Evolutionary conservation across 2,888 invertebrate species (phyloP).

Genomic region (Pomacea canaliculata): DNA sequence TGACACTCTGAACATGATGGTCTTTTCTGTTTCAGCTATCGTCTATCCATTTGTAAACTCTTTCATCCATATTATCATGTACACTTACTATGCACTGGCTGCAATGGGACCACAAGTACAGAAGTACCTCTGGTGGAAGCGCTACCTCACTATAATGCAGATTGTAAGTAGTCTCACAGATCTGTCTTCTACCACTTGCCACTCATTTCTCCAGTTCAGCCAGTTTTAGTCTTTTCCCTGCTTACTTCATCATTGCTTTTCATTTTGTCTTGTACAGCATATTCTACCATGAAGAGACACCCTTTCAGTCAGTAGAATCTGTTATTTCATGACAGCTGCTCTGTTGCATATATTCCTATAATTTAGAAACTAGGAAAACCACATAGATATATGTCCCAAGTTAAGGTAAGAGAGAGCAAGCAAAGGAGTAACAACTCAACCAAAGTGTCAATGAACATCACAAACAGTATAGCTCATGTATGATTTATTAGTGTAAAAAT

Average conservation of each 20-base stretch:
- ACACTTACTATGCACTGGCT: conserved; percentile 59
- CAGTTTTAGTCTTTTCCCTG: not conserved
- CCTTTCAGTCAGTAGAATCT: no score
- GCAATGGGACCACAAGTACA: conserved; percentile 59
- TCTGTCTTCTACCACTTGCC: not conserved
- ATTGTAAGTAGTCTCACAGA: conserved; percentile 43
- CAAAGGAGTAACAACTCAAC: no score
- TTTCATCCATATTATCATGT: conserved; percentile 62
- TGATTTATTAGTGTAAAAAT: no score
- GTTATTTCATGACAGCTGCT: no score
- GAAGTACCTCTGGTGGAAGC: conserved; percentile 63
- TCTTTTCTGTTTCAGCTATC: conserved; percentile 23
- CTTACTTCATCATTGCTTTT: not conserved
- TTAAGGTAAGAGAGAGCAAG: no score
- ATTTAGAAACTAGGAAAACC: no score
- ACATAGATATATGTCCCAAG: no score
- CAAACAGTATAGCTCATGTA: no score
- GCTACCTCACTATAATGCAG: conserved; percentile 60
- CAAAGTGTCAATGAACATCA: no score
- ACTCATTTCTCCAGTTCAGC: not conserved
- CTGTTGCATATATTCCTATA: no score
- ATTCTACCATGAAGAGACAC: no score
- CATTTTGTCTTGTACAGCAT: not conserved
- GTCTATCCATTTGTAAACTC: conserved; percentile 48
- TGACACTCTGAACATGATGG: no score